These are phyloP conservation scores for Vipera latastei DNA, from an alignment of 2,797 vertebrate species.

Conservation along the genomic window DNA sequence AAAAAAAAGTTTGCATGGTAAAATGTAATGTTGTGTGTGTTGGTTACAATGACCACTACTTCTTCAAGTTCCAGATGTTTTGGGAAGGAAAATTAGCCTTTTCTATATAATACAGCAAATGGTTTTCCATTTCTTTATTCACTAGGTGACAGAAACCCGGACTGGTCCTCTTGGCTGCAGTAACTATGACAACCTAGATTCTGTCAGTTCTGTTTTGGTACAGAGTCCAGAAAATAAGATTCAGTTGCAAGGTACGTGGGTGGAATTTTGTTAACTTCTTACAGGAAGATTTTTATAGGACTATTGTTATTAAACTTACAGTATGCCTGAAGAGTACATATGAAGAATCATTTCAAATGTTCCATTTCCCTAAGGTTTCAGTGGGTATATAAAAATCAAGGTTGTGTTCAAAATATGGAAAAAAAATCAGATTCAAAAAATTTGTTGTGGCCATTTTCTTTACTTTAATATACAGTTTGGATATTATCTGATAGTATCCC, in stretches of 20 bases:
- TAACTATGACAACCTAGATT: constrained; percentile 99
- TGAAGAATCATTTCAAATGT: background rate
- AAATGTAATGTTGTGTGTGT: background rate
- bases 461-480: background rate
- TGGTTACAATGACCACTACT: constrained; percentile 4
- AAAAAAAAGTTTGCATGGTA: background rate
- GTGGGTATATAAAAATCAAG: background rate
- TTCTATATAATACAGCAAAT: constrained; percentile 47
- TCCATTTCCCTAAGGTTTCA: background rate
- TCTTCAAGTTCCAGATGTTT: constrained; percentile 12
- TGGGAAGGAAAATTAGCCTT: background rate
- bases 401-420: background rate
- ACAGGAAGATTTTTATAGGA: constrained; percentile 25
- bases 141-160: constrained; percentile 94
- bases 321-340: background rate
- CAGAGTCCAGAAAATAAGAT: constrained; percentile 99
- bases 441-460: background rate
- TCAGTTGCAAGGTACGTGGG: constrained; percentile 90
- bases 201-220: constrained; percentile 96
- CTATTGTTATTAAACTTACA: constrained; percentile 29
- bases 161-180: constrained; percentile 98
- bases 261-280: constrained; percentile 55
- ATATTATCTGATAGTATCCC: background rate
- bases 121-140: constrained; percentile 48
- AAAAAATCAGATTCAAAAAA: background rate